These are phyloP conservation scores for Atopsyche davidsoni DNA, from an alignment of 1,140 invertebrate species.

Conservation along the genomic window DNA sequence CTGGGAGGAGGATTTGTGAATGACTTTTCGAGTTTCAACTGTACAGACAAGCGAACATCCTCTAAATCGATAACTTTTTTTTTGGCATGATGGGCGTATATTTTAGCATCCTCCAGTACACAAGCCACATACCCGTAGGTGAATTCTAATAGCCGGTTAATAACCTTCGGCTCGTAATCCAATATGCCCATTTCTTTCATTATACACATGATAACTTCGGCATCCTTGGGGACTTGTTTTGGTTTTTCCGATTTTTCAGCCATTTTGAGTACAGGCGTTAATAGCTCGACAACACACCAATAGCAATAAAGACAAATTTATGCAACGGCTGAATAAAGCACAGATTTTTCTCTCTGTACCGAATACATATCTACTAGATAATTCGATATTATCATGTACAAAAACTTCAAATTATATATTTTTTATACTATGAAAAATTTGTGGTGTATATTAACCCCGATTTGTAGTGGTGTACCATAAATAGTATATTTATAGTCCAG, in stretches of 20 bases:
- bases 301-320: too few species aligned
- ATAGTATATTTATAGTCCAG: too few species aligned
- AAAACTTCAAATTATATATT: too few species aligned
- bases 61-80: conserved; percentile 89
- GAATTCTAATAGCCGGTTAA: conserved; percentile 93
- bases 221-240: conserved; percentile 81
- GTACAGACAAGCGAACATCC: conserved; percentile 84
- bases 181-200: conserved; percentile 90
- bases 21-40: conserved; percentile 78
- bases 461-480: too few species aligned
- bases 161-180: conserved; percentile 87
- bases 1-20: conserved; percentile 86
- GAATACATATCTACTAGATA: too few species aligned
- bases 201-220: conserved; percentile 88
- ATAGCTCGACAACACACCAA: too few species aligned
- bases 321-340: too few species aligned
- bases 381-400: too few species aligned
- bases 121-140: conserved; percentile 89
- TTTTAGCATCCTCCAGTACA: conserved; percentile 84
- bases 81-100: conserved; percentile 84
- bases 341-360: too few species aligned
- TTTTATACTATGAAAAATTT: too few species aligned
- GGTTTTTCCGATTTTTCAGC: conserved; percentile 41
- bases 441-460: too few species aligned
- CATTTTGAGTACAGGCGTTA: too few species aligned